These are phyloP conservation scores for Diplodus puntazzo DNA, from an alignment of 2,797 vertebrate species.

Conservation along the genomic window DNA sequence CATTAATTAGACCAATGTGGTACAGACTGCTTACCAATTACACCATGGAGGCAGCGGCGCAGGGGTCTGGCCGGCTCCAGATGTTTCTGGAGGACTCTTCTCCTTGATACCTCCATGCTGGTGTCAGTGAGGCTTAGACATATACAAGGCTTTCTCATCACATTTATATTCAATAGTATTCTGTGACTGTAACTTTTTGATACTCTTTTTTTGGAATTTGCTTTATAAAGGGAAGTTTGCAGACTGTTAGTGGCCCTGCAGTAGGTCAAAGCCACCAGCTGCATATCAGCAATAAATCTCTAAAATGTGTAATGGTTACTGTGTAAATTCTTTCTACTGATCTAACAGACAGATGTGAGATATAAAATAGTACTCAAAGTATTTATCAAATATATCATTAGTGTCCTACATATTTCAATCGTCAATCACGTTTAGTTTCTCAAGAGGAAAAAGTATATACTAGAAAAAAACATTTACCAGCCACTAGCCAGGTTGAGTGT, in stretches of 20 bases:
- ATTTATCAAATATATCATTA: neutral
- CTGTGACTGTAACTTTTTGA: neutral
- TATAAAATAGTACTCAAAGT: neutral
- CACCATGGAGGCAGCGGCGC: slow-evolving; percentile 71
- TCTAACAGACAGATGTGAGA: neutral
- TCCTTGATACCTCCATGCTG: slow-evolving; percentile 84
- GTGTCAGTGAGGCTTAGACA: slow-evolving; percentile 29
- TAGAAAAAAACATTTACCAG: neutral
- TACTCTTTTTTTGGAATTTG: neutral
- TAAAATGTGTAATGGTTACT: neutral
- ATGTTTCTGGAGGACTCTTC: slow-evolving; percentile 74
- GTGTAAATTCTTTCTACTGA: neutral
- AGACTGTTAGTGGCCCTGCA: neutral
- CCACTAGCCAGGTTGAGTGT: neutral
- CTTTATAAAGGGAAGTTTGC: neutral
- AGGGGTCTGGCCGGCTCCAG: slow-evolving; percentile 87
- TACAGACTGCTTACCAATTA: slow-evolving; percentile 63
- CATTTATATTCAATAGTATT: neutral
- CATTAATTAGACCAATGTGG: neutral
- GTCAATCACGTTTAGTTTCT: too few relatives aligned
- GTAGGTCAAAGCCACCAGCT: neutral
- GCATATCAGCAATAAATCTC: neutral
- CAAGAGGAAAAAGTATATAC: neutral
- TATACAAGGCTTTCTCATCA: neutral
- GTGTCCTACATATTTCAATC: neutral